These are phyloP conservation scores for Epinephelus moara DNA, from an alignment of 2,113 vertebrate species.

Conservation along the genomic window DNA sequence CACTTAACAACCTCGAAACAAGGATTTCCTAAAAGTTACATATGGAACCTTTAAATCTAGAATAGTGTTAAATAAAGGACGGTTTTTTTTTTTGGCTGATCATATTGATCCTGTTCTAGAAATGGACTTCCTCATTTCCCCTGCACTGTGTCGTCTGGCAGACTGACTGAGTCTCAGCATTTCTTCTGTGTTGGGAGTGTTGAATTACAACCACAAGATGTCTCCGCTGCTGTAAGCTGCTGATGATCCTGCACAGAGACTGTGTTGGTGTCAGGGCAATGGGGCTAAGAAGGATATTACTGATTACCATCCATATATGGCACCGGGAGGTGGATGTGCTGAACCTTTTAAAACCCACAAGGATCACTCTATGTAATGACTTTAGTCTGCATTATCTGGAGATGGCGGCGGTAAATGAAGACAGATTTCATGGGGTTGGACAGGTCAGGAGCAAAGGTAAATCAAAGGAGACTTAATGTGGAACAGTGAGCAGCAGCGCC, in stretches of 20 bases:
- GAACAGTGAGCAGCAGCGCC: neutral
- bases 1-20: too few species aligned
- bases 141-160: neutral
- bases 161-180: neutral
- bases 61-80: too few species aligned
- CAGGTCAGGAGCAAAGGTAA: slow-evolving; percentile 11
- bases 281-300: slow-evolving; percentile 45
- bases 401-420: slow-evolving; percentile 49
- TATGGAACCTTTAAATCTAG: too few species aligned
- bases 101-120: neutral
- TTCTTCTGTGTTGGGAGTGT: neutral
- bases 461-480: neutral
- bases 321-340: slow-evolving; percentile 32
- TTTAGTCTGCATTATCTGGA: slow-evolving; percentile 58
- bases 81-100: too few species aligned
- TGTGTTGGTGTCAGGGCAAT: neutral
- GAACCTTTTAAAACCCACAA: slow-evolving; percentile 66
- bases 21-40: too few species aligned
- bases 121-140: neutral
- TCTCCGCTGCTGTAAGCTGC: neutral
- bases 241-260: neutral
- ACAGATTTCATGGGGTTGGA: slow-evolving; percentile 31
- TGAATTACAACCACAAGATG: slow-evolving; percentile 16
- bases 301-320: slow-evolving; percentile 49
- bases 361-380: slow-evolving; percentile 49